Base-by-base conservation (phyloP, 1,140 invertebrate species). In the Tetragnatha versicolor region DNA sequence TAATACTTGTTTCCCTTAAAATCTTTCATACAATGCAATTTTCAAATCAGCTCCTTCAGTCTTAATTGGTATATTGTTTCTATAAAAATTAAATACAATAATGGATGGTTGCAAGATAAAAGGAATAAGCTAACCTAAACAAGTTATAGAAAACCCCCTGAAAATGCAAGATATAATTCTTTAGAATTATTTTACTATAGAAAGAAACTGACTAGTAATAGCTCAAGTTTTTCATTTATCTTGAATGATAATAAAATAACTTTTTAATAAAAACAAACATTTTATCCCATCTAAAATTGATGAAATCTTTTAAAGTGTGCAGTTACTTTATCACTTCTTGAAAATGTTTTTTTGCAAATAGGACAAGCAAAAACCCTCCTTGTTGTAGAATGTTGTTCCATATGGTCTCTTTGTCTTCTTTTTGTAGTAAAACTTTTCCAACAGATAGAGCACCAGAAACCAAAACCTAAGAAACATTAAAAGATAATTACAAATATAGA, bases 241-340 rank as follows among this genome's bases (percentile, higher is more conserved):
- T 60, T 31, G 17, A 7, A 42, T 7, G 17, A 42, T 42, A 9
- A 9, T 9, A 42, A 7, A 7, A 42, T 9, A 42, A 42, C 39
- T 42, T 9, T 9, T 42, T 42, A 17, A 12, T 10, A 60, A 5
- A 12, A 20, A 60, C 27, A 5, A 31, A 31, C 27, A 20, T 9
- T n/a, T n/a, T n/a, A n/a, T n/a, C n/a, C n/a, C n/a, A n/a, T n/a
- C n/a, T n/a, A n/a, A 70, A 53, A 10, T 20, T 9, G 7, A 75
- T 75, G 70, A 29, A 17, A 37, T 9, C 29, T 37, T 14, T 47
- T 60, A 2, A 61, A 45, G 31, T 81, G 80, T n/a, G 53, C 31
- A 31, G 20, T 73, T 29, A 81, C 35, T 47, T 69, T 70, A 25
- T 81, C 77, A n/a, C 31, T 55, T 76, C 80, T 79, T 20, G 75